phyloP scores from a whole-genome alignment of 2,113 vertebrate species.

The Neolamprologus cancellatus region DNA sequence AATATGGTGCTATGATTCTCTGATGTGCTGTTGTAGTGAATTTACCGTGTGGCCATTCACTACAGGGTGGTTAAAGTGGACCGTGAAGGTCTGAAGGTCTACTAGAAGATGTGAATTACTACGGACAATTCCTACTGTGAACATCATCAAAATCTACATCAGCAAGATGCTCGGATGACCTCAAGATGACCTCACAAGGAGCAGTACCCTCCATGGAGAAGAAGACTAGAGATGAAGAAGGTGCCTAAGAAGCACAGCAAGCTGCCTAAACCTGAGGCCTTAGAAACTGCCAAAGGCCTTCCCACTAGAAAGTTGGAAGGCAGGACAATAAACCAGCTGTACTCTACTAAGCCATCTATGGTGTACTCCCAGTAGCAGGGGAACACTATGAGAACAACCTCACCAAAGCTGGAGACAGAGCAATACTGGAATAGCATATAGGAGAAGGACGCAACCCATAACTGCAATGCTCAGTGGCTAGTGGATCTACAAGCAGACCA shows the following conservation, averaged over 20 bases:
- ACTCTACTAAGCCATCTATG: background rate
- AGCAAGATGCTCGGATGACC: fast-evolving
- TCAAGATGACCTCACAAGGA: background rate
- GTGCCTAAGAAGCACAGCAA: background rate
- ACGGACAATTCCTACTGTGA: fast-evolving
- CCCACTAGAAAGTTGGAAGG: background rate
- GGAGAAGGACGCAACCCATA: background rate
- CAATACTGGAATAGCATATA: background rate
- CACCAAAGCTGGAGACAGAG: background rate
- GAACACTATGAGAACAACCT: background rate
- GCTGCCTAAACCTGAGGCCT: too few relatives aligned
- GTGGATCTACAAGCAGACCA: background rate
- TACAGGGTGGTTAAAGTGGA: background rate
- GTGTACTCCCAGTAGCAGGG: background rate
- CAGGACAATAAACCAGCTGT: background rate
- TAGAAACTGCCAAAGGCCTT: too few relatives aligned
- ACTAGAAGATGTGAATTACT: background rate
- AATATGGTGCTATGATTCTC: background rate
- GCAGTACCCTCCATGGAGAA: background rate
- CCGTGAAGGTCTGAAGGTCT: background rate
- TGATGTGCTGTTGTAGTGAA: background rate
- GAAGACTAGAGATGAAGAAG: background rate
- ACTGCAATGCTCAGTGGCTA: fast-evolving
- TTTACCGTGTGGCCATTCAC: background rate
- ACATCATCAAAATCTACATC: background rate